These are phyloP conservation scores for Brachyptera risi DNA, from an alignment of 2,888 invertebrate species.

Conservation along the genomic window DNA sequence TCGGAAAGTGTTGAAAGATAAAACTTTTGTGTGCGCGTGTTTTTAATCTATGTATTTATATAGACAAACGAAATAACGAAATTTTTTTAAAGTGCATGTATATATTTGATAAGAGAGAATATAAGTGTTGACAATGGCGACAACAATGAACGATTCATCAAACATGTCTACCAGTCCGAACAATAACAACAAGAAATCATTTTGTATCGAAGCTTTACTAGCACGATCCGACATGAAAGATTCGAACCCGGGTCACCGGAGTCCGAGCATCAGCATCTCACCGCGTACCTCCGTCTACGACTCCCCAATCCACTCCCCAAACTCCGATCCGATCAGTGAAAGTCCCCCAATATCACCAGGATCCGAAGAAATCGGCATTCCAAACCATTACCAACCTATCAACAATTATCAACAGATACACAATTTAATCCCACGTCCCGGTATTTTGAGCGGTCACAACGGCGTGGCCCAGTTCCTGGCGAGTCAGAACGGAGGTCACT, in stretches of 20 bases:
- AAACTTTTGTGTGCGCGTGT: no score
- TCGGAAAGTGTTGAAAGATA: no score
- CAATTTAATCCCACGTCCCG: conserved; percentile 49
- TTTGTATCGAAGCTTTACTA: conserved; percentile 85
- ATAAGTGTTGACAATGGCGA: no score
- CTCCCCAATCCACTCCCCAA: conserved; percentile 10
- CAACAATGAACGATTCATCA: no score
- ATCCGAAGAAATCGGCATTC: neutral
- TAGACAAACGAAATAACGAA: no score
- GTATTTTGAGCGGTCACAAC: conserved; percentile 46
- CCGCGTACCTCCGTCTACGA: conserved; percentile 40
- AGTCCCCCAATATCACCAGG: conserved; percentile 78
- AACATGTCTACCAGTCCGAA: conserved; percentile 12
- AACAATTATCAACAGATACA: conserved; percentile 23
- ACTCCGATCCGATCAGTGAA: conserved; percentile 25
- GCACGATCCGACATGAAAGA: conserved; percentile 46
- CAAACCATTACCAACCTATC: conserved; percentile 20
- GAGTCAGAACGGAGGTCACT: conserved; percentile 16
- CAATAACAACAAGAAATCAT: conserved; percentile 50
- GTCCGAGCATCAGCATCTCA: conserved; percentile 43
- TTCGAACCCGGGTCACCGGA: conserved; percentile 35
- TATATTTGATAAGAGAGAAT: no score
- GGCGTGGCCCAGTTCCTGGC: conserved; percentile 48
- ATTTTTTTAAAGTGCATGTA: no score
- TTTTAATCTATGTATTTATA: no score